phyloP scores from a whole-genome alignment of 1,140 invertebrate genomes.

The Drosophila melanogaster region DNA sequence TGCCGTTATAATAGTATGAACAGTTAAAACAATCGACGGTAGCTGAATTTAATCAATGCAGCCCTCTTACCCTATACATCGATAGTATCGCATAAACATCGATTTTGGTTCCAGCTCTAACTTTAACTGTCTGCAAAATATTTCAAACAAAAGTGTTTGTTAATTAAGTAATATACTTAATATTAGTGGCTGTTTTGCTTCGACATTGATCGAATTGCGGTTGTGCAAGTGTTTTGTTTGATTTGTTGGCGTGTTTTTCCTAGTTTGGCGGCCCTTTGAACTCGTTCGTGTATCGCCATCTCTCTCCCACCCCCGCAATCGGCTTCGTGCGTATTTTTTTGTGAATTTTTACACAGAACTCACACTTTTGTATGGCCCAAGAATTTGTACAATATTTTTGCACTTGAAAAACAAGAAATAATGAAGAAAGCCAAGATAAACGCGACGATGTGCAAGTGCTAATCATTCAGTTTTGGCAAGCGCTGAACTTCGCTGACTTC shows the following conservation, averaged over 20 bases:
- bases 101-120: neutral
- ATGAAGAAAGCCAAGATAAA: conserved; percentile 4
- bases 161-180: conserved; percentile 35
- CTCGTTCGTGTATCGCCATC: conserved; percentile 17
- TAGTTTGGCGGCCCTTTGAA: neutral
- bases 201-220: conserved; percentile 5
- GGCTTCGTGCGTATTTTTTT: conserved; percentile 38
- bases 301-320: conserved; percentile 30
- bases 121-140: conserved; percentile 51
- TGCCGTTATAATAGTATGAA: neutral
- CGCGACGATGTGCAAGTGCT: conserved; percentile 31
- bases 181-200: conserved; percentile 30
- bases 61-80: neutral
- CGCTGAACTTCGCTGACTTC: conserved; percentile 19
- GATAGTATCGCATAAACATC: neutral
- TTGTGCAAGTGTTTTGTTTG: conserved; percentile 20
- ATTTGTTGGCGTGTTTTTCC: neutral
- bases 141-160: conserved; percentile 69
- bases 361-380: conserved; percentile 11
- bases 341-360: conserved; percentile 41
- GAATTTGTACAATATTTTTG: conserved; percentile 35
- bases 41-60: neutral
- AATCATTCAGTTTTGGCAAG: conserved; percentile 4
- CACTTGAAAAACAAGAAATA: conserved; percentile 5
- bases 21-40: neutral